Evolutionary conservation across 2,888 invertebrate species (phyloP).

Genomic region (Eupithecia abbreviata): DNA sequence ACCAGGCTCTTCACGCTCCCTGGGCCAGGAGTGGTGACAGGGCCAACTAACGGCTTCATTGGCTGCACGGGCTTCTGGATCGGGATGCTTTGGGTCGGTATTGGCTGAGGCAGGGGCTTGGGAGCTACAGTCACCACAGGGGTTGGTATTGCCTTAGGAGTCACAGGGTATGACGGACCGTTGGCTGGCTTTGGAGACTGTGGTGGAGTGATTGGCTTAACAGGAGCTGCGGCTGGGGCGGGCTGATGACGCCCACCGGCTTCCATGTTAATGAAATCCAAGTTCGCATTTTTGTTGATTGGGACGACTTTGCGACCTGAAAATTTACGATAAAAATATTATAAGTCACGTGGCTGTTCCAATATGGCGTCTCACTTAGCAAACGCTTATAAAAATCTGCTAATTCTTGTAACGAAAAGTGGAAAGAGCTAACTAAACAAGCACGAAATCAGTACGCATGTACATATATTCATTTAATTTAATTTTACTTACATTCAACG

Average conservation of each 20-base stretch:
- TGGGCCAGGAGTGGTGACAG: conserved; percentile 71
- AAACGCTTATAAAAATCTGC: neutral
- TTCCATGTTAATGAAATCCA: conserved; percentile 79
- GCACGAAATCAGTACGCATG: neutral
- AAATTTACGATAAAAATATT: neutral
- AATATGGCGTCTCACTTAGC: neutral
- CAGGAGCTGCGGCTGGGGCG: conserved; percentile 38
- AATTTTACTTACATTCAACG: conserved; percentile 70
- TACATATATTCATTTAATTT: conserved; percentile 30
- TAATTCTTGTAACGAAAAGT: neutral
- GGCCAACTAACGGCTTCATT: conserved; percentile 54
- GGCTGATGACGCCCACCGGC: conserved; percentile 48
- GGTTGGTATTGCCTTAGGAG: conserved; percentile 31
- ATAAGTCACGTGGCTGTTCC: neutral
- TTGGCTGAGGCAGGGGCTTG: conserved; percentile 19
- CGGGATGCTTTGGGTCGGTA: conserved; percentile 41
- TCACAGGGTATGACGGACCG: conserved; percentile 22
- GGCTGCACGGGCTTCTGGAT: conserved; percentile 62
- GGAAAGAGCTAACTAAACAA: neutral
- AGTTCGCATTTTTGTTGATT: conserved; percentile 75
- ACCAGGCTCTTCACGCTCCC: conserved; percentile 73
- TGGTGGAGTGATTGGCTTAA: conserved; percentile 19
- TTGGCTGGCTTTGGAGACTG: conserved; percentile 18
- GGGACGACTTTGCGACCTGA: conserved; percentile 68
- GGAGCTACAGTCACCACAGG: neutral